Evolutionary conservation across 2,797 vertebrate genomes (phyloP).

Genomic region (Pseudochirops corinnae): DNA sequence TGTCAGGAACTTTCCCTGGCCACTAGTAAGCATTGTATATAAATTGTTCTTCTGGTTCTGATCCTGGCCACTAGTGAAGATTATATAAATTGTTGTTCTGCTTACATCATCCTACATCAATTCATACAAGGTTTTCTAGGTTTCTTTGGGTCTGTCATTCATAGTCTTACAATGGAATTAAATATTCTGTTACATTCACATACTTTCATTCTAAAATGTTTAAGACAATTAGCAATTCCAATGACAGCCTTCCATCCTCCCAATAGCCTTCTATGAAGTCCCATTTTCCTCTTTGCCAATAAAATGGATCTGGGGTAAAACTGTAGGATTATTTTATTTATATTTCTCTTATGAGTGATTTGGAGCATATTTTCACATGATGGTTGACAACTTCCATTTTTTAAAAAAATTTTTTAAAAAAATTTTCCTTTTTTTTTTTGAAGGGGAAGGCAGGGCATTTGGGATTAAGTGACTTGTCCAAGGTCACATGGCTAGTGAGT

Average conservation of each 20-base stretch:
- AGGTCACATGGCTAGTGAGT: too few relatives aligned
- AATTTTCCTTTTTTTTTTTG: too few relatives aligned
- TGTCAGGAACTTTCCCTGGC: too few relatives aligned
- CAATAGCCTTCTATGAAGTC: not conserved
- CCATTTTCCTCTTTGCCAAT: not conserved
- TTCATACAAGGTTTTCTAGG: too few relatives aligned
- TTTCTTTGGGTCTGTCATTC: too few relatives aligned
- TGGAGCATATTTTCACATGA: not conserved
- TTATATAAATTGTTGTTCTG: too few relatives aligned
- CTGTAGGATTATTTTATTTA: not conserved
- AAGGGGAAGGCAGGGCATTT: too few relatives aligned
- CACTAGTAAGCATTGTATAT: too few relatives aligned
- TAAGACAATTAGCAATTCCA: not conserved
- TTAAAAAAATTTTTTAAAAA: not conserved
- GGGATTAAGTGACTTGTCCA: too few relatives aligned
- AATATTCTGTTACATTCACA: not conserved
- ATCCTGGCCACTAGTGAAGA: too few relatives aligned
- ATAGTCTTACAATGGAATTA: not conserved
- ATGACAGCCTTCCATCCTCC: not conserved
- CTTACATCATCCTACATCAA: too few relatives aligned
- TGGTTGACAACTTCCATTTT: not conserved
- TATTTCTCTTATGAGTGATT: not conserved
- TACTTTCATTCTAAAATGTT: not conserved
- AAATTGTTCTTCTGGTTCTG: too few relatives aligned
- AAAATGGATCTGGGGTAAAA: not conserved